phyloP scores from a whole-genome alignment of 2,888 invertebrate genomes.

The Oligia strigilis region DNA sequence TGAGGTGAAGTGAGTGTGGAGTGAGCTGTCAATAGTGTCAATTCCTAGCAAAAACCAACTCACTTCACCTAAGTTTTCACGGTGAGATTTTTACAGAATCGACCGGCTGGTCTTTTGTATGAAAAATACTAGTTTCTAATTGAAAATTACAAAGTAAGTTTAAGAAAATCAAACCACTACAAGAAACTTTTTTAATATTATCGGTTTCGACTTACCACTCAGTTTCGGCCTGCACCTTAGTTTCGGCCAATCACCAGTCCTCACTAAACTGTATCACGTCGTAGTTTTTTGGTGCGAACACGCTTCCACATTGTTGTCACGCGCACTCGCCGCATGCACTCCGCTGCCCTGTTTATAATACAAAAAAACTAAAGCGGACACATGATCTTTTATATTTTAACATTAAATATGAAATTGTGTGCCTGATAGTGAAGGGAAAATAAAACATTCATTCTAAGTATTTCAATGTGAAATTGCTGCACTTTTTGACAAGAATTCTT shows the following conservation, averaged over 20 bases:
- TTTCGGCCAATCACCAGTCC: conserved; percentile 1
- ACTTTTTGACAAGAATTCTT: background rate
- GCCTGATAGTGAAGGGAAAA: conserved; percentile 45
- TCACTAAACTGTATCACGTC: conserved; percentile 25
- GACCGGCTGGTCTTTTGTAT: background rate
- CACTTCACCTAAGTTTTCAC: too few relatives aligned
- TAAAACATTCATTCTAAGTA: conserved; percentile 12
- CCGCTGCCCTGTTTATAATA: conserved; percentile 45
- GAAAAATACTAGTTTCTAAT: background rate
- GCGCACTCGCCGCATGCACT: conserved; percentile 59
- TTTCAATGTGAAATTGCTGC: background rate
- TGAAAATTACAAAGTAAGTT: background rate
- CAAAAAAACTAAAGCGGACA: conserved; percentile 40
- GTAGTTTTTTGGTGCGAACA: conserved; percentile 58
- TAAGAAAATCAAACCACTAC: background rate
- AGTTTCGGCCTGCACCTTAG: conserved; percentile 17
- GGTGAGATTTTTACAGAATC: too few relatives aligned
- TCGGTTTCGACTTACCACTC: background rate
- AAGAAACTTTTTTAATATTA: background rate
- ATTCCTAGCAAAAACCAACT: too few relatives aligned
- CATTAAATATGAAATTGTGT: conserved; percentile 45
- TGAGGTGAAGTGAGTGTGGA: too few relatives aligned
- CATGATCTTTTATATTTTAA: conserved; percentile 54
- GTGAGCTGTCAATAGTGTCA: too few relatives aligned
- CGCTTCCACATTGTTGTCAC: conserved; percentile 67